phyloP scores from a whole-genome alignment of 2,113 vertebrate species.

The Drymodes brunneopygia region DNA sequence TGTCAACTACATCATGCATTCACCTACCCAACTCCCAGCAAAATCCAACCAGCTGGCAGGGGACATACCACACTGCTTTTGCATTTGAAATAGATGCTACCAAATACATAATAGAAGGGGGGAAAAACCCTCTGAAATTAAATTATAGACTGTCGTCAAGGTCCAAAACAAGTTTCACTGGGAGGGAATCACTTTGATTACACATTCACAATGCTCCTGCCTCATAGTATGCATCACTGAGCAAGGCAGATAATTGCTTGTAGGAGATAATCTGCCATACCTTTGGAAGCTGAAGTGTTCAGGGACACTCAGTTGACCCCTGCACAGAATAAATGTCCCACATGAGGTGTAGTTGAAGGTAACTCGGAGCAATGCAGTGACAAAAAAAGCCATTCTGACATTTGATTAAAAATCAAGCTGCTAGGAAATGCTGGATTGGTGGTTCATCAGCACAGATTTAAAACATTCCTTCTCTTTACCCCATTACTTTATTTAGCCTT shows the following conservation, averaged over 20 bases:
- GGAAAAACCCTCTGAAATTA: not conserved
- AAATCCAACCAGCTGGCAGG: not conserved
- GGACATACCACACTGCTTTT: not conserved
- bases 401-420: not conserved
- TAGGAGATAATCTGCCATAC: not conserved
- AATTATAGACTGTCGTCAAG: not conserved
- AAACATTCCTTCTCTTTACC: not conserved
- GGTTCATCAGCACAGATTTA: not conserved
- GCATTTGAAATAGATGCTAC: not conserved
- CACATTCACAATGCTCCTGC: not conserved
- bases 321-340: not conserved
- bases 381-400: not conserved
- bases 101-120: rapidly evolving
- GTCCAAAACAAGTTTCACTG: not conserved
- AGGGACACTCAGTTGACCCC: not conserved
- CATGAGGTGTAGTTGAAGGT: not conserved
- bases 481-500: not conserved
- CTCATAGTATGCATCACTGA: not conserved
- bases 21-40: not conserved
- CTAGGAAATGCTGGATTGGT: not conserved
- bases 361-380: not conserved
- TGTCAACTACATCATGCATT: not conserved
- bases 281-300: not conserved
- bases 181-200: not conserved
- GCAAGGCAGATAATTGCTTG: not conserved